Conservation (phyloP, 1,140 invertebrate genomes). For the Oryctes rhinoceros region DNA sequence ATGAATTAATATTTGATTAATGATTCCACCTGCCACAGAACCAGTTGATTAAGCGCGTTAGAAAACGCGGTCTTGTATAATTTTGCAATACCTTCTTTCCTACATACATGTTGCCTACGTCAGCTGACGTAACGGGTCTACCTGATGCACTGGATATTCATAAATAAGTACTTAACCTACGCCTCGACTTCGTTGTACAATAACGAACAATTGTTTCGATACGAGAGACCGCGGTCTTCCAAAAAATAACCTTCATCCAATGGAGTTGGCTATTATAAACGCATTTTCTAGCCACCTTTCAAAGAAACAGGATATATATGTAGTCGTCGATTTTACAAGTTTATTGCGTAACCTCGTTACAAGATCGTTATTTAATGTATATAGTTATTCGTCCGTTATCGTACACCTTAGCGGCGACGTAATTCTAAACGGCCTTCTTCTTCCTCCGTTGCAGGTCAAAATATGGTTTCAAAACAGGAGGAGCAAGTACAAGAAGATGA, state of each 20-base stretch:
- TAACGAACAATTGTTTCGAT: background rate
- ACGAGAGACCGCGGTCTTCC: too few species aligned
- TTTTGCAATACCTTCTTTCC: constrained; percentile 15
- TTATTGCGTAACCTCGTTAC: too few species aligned
- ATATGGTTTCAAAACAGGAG: constrained; percentile 94
- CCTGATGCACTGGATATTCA: constrained; percentile 17
- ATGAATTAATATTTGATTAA: constrained; percentile 32
- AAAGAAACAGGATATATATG: too few species aligned
- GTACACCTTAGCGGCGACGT: background rate
- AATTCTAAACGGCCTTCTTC: background rate
- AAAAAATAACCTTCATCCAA: too few species aligned
- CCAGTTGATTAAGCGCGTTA: constrained; percentile 8
- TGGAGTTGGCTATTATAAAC: too few species aligned
- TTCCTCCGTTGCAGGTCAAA: constrained; percentile 80
- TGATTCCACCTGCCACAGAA: constrained; percentile 13
- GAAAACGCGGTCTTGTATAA: constrained; percentile 11
- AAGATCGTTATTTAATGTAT: too few species aligned
- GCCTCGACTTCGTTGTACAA: background rate
- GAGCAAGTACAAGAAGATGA: constrained; percentile 92
- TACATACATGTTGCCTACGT: background rate
- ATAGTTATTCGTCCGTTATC: too few species aligned
- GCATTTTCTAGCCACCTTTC: too few species aligned
- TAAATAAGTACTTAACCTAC: constrained; percentile 12
- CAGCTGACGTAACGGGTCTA: constrained; percentile 30
- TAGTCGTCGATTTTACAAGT: too few species aligned